phyloP scores from a whole-genome alignment of 2,888 invertebrate species.

The Sisyra nigra region DNA sequence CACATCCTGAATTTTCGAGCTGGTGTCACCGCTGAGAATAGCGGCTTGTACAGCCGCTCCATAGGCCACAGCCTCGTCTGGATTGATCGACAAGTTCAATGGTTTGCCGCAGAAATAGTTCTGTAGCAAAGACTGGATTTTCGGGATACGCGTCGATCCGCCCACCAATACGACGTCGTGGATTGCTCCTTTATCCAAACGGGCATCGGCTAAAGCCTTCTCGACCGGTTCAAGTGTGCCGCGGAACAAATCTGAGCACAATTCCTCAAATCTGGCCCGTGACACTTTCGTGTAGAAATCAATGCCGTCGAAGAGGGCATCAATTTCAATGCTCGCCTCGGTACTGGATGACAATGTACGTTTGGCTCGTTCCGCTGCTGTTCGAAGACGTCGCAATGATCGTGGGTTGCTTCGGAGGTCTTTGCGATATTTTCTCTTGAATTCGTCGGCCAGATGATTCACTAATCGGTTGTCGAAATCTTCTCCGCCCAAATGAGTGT shows the following conservation, averaged over 20 bases:
- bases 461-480: constrained; percentile 70
- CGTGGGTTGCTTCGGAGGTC: constrained; percentile 54
- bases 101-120: constrained; percentile 70
- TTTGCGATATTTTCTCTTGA: constrained; percentile 56
- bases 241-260: constrained; percentile 73
- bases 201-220: constrained; percentile 63
- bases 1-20: constrained; percentile 63
- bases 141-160: constrained; percentile 83
- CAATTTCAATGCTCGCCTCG: constrained; percentile 72
- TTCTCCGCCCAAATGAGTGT: constrained; percentile 66
- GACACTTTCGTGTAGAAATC: constrained; percentile 80
- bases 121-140: constrained; percentile 70
- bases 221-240: constrained; percentile 72
- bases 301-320: constrained; percentile 74
- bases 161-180: constrained; percentile 75
- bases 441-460: constrained; percentile 61
- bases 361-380: constrained; percentile 71
- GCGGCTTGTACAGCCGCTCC: constrained; percentile 92
- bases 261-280: constrained; percentile 78
- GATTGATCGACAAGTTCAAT: constrained; percentile 81
- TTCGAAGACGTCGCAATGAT: constrained; percentile 65
- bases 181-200: constrained; percentile 66
- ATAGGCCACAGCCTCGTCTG: constrained; percentile 85
- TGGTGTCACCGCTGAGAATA: constrained; percentile 57
- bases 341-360: constrained; percentile 60